A percentile compares a stretch with the other conserved stretches of the same genome.
Evolutionary conservation across 2,888 invertebrate genomes (phyloP).

Genomic region (Clepsis dumicolana): DNA sequence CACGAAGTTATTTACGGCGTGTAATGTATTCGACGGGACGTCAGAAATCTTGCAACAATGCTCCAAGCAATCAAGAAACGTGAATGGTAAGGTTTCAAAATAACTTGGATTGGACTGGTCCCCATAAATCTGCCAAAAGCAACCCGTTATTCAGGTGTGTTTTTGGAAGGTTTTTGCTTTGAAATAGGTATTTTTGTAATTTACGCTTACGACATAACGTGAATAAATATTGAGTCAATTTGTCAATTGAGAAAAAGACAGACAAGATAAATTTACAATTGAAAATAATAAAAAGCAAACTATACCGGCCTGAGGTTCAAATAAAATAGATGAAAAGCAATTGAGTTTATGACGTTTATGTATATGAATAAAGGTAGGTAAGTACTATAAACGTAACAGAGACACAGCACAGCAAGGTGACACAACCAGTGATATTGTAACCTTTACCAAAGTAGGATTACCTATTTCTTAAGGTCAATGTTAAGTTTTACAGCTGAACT

Average conservation of each 20-base stretch:
- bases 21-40: constrained; percentile 23
- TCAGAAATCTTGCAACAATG: constrained; percentile 25
- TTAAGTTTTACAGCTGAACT: constrained; percentile 40
- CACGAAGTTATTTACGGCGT: constrained; percentile 17
- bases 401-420: background rate
- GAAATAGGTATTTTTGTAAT: background rate
- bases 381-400: background rate
- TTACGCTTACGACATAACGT: background rate
- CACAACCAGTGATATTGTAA: background rate
- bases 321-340: background rate
- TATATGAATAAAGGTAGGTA: background rate
- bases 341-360: background rate
- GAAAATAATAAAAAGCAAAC: background rate
- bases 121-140: constrained; percentile 10
- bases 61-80: constrained; percentile 27
- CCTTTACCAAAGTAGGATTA: constrained; percentile 22
- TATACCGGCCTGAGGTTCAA: background rate
- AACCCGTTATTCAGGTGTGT: constrained; percentile 36
- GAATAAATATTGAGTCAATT: background rate
- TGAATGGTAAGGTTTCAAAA: constrained; percentile 38
- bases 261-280: background rate
- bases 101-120: constrained; percentile 36
- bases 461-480: constrained; percentile 36
- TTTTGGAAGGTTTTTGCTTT: constrained; percentile 16
- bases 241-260: no score